Conservation (phyloP, 2,888 invertebrate species). For the Antitype chi region DNA sequence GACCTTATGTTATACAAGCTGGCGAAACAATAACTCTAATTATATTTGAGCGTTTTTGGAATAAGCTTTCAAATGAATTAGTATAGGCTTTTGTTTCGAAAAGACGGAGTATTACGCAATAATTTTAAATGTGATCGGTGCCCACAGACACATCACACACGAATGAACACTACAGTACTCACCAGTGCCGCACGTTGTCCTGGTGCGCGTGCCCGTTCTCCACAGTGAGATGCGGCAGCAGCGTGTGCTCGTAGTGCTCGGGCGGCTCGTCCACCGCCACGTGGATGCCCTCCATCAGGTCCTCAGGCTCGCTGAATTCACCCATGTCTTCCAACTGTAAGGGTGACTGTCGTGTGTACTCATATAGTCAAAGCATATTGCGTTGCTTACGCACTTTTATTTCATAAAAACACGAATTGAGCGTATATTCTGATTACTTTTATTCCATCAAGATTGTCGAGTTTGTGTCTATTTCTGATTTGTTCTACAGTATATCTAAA, state of each 20-base stretch:
- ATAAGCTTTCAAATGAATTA: too few species aligned
- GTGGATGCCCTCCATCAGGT: slow-evolving; percentile 96
- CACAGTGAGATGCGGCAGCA: slow-evolving; percentile 85
- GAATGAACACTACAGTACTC: slow-evolving; percentile 9
- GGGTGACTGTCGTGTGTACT: slow-evolving; percentile 18
- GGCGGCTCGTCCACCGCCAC: slow-evolving; percentile 91
- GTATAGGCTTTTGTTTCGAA: too few species aligned
- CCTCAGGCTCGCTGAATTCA: slow-evolving; percentile 96
- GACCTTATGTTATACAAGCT: too few species aligned
- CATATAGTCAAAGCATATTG: slow-evolving; percentile 14
- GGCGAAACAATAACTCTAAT: too few species aligned
- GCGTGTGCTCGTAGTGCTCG: slow-evolving; percentile 78
- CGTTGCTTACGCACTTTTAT: too few species aligned
- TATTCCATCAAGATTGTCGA: background rate
- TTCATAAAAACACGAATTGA: background rate
- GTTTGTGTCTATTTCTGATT: background rate
- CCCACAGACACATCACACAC: too few species aligned
- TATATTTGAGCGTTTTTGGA: too few species aligned
- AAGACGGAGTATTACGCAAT: too few species aligned
- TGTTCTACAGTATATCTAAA: background rate
- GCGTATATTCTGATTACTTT: background rate
- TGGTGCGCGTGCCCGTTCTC: slow-evolving; percentile 86
- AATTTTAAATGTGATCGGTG: too few species aligned
- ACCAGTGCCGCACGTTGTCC: slow-evolving; percentile 83
- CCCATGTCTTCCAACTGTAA: slow-evolving; percentile 89